Conservation (phyloP, 2,888 invertebrate genomes). For the Diarsia rubi region DNA sequence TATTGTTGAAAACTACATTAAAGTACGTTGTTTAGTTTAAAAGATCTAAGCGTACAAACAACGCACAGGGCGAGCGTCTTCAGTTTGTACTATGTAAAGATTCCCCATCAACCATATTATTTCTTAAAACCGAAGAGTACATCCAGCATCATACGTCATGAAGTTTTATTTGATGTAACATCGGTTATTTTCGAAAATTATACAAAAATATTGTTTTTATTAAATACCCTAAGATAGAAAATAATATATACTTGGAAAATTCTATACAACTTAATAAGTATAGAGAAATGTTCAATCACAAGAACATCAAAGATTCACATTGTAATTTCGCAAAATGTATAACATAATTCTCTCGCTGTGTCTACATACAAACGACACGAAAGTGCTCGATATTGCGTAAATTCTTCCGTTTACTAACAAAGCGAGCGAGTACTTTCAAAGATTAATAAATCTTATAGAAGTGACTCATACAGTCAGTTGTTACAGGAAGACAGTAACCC, state of each 20-base stretch:
- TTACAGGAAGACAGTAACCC: too few relatives aligned
- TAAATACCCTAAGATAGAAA: background rate
- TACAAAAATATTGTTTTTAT: background rate
- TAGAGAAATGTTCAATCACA: background rate
- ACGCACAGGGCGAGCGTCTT: too few relatives aligned
- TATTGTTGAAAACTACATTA: too few relatives aligned
- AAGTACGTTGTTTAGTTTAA: too few relatives aligned
- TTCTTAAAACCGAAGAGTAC: background rate
- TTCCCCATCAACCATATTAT: too few relatives aligned
- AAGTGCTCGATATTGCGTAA: conserved; percentile 29
- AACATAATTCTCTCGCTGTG: conserved; percentile 14
- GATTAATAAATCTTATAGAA: conserved; percentile 10
- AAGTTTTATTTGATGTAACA: background rate
- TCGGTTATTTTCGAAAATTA: background rate
- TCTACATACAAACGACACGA: background rate
- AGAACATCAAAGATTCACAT: conserved; percentile 1
- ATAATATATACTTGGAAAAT: background rate
- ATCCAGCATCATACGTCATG: background rate
- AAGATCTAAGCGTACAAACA: too few relatives aligned
- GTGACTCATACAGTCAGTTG: too few relatives aligned
- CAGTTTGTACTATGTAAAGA: too few relatives aligned
- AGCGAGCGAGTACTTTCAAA: conserved; percentile 7
- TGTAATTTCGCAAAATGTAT: conserved; percentile 15
- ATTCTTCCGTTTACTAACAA: conserved; percentile 33
- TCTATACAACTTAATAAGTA: background rate